Evolutionary conservation across 2,113 vertebrate genomes (phyloP), one percentile per base, ranked within the genome.

Genomic region (Connochaetes taurinus): DNA sequence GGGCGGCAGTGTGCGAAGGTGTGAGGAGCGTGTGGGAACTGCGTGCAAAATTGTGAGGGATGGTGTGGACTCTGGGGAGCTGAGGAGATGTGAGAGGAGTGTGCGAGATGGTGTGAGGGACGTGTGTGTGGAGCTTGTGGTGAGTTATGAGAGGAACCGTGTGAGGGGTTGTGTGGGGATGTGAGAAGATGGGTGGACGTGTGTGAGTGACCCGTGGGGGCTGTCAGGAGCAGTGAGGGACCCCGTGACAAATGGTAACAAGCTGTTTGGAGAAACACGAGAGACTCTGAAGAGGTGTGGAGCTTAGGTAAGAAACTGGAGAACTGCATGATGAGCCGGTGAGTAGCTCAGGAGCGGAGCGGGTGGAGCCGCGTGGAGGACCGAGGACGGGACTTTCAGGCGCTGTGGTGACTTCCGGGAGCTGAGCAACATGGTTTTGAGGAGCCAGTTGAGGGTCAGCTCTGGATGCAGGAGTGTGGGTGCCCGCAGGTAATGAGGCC

Each of bases 341-440:
- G 6, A 4, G 25, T 3, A 27, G 74, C 74, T 76, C 23, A 4
- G 40, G 23, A 40, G 33, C 2, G 11, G 6, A 19, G 47, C 11
- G 12, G 47, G 47, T 3, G 47, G 47, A 8, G 3, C 43, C 4
- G 1, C 8, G n/a, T 5, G 53, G 7, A 14, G 87, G 17, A 21
- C 31, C 1, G 2, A 80, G 76, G 43, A 7, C 0, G 31, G 58
- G 40, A 0, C 76, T 4, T 50, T 6, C 62, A 25, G 16, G 47
- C 27, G 0, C 19, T 2, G 3, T 6, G 43, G 3, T 11, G 31
- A 11, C 33, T 21, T 6, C 1, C 12, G 1, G 74, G 55, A 47
- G 0, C 2, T 2, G 47, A 5, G 64, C 4, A 74, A 40, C 33
- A 11, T 0, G 40, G 15, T 6, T 19, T 6, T 1, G 45, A 25